Evolutionary conservation across 2,113 vertebrate species (phyloP), one percentile per base, ranked within the genome.

Genomic region (Cyphomyrus plagiostoma): DNA sequence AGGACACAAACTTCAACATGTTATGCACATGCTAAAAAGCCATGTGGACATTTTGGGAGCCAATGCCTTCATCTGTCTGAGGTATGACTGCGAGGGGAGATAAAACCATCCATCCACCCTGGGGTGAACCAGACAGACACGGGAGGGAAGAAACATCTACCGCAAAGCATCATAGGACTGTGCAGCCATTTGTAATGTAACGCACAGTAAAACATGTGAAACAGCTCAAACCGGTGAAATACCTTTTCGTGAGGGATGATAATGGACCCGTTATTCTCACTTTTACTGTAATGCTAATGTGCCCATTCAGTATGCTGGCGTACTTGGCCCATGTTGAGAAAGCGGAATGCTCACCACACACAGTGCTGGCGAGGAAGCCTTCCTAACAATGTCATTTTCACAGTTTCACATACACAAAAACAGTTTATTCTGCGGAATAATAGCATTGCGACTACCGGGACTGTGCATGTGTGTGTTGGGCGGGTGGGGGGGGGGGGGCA

Each of bases 31-130:
- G 66, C 66, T 15, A 35, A 74, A 74, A 74, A 74, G 26, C 91
- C 88, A 88, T 80, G 89, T 84, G 86, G 89, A 92, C 91, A 92
- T 91, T 88, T 91, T 74, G n/a, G 80, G 10, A n/a, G 84, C 21
- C 84, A 11, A 26, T 50, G 46, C 84, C 23, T 15, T 86, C 84
- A 50, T 86, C 45, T 86, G 48, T 2, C 84, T 23, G 84, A 86
- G 21, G 35, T 45, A 83, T 42, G 11, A 46, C 21, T 83, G 80
- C 2, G 0, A 23, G 80, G 19, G 80, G 45, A 50, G 84, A n/a
- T 50, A 50, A 30, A 26, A 3, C 48, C 26, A 39, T 21, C 84
- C 84, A 17, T 23, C 46, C 8, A 46, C 13, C 46, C 4, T 7
- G 56, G 56, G 21, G 7, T 58, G 21, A n/a, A 46, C 23, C 45